Evolutionary conservation across 2,888 invertebrate species (phyloP).

Genomic region (Apeira syringaria): DNA sequence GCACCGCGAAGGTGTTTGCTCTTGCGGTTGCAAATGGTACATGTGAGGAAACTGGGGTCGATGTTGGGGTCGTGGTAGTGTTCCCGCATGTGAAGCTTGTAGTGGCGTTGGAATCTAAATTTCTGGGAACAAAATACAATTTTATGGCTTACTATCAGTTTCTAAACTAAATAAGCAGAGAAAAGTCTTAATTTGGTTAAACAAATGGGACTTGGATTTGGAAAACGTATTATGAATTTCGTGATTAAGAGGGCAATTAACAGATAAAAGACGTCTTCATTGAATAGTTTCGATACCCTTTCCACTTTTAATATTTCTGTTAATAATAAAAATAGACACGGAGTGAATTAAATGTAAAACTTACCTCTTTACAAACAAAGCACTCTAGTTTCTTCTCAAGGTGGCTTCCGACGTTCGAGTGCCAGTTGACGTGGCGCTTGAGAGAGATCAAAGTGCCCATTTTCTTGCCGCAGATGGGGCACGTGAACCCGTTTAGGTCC

Average conservation of each 20-base stretch:
- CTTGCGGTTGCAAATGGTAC: constrained; percentile 67
- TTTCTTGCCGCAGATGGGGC: constrained; percentile 71
- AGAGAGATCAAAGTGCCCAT: constrained; percentile 71
- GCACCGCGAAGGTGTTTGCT: constrained; percentile 77
- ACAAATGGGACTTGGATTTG: too few species aligned
- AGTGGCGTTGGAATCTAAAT: constrained; percentile 73
- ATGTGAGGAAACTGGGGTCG: constrained; percentile 68
- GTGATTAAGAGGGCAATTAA: too few species aligned
- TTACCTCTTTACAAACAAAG: constrained; percentile 74
- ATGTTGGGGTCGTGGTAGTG: constrained; percentile 69
- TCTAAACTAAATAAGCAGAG: too few species aligned
- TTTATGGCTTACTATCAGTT: too few species aligned
- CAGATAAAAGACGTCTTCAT: too few species aligned
- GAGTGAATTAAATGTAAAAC: constrained; percentile 14
- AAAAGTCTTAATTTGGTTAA: too few species aligned
- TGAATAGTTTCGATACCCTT: too few species aligned
- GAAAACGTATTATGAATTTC: too few species aligned
- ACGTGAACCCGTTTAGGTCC: constrained; percentile 65
- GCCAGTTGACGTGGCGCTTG: constrained; percentile 76
- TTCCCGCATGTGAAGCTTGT: constrained; percentile 71
- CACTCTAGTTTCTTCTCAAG: constrained; percentile 66
- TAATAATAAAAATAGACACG: neutral
- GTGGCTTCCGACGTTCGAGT: constrained; percentile 65
- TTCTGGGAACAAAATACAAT: constrained; percentile 48
- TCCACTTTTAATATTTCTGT: too few species aligned